Evolutionary conservation across 2,888 invertebrate species (phyloP).

Genomic region (Sialis fuliginosa): DNA sequence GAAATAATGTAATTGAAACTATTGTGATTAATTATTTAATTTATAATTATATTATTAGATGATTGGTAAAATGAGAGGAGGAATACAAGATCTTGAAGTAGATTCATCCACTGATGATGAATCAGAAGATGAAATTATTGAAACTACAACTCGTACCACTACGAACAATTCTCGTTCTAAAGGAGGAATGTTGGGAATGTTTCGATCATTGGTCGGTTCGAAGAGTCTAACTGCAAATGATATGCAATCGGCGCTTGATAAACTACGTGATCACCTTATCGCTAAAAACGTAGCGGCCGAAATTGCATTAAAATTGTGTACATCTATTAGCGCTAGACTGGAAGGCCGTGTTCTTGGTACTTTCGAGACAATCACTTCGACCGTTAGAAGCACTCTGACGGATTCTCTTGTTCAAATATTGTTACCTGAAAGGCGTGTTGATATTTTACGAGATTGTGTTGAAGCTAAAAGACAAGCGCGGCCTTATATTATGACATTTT

Average conservation of each 20-base stretch:
- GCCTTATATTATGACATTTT: conserved; percentile 94
- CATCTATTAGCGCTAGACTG: conserved; percentile 75
- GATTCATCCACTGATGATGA: conserved; percentile 54
- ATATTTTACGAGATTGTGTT: conserved; percentile 88
- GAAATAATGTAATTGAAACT: background rate
- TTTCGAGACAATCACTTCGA: conserved; percentile 80
- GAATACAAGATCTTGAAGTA: conserved; percentile 65
- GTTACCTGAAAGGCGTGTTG: conserved; percentile 86
- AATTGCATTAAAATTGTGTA: conserved; percentile 84
- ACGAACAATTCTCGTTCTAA: conserved; percentile 16
- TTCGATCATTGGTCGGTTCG: conserved; percentile 69
- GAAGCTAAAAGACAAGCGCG: conserved; percentile 68
- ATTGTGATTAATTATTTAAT: background rate
- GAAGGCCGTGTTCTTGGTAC: conserved; percentile 82
- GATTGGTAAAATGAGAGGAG: conserved; percentile 71
- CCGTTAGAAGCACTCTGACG: conserved; percentile 72
- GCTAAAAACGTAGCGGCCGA: conserved; percentile 95
- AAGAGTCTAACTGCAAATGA: conserved; percentile 69
- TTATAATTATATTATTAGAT: conserved; percentile 28
- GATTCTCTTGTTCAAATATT: conserved; percentile 88
- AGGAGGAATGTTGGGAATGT: conserved; percentile 65
- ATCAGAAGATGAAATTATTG: conserved; percentile 26
- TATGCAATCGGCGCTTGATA: conserved; percentile 76
- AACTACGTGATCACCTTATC: conserved; percentile 89
- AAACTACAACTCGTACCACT: conserved; percentile 8